Evolutionary conservation across 2,113 vertebrate species (phyloP), one percentile per base, ranked within the genome.

Genomic region (Tangachromis dhanisi): DNA sequence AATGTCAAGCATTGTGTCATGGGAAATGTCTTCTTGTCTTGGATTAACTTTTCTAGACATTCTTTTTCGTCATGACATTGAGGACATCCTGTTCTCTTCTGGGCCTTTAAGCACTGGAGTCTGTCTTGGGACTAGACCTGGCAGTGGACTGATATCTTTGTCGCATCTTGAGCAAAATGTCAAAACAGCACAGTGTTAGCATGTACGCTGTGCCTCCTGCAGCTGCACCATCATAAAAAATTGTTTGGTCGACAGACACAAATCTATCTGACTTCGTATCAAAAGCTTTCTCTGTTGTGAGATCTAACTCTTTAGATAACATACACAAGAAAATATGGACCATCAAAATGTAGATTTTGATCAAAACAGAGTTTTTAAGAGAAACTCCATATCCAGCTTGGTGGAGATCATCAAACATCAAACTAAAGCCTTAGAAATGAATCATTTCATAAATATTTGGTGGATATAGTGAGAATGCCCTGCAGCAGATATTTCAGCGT

Each of bases 11-110:
- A 79, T 81, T 83, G 85, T 93, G 88, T 92, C 92, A 94, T 96
- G 95, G 94, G 95, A 96, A 96, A 93, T 38, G 81, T 88, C 83
- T 88, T 45, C 57, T 89, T 1, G 51, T 81, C 45, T 83, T 85
- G 71, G 90, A 81, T 90, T 63, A 35, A 54, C 83, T 8, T 19
- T 66, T 83, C 33, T 8, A 78, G 83, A 57, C 84, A 88, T 93
- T 93, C 85, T 88, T 82, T 88, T 45, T 73, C 17, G 21, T 87
- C 33, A 7, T 83, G 80, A 53, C 51, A 83, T 55, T 55, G 53
- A n/a, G 80, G 81, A 95, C 92, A 88, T 95, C 92, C 90, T 92
- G 83, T 45, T 53, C 57, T 55, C 68, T 81, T 83, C 54, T 80
- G 16, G 81, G 68, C 80, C 83, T 59, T 83, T n/a, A 54, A 49